These are phyloP conservation scores for Rhamnusium bicolor DNA, from an alignment of 2,888 invertebrate species.

Conservation along the genomic window DNA sequence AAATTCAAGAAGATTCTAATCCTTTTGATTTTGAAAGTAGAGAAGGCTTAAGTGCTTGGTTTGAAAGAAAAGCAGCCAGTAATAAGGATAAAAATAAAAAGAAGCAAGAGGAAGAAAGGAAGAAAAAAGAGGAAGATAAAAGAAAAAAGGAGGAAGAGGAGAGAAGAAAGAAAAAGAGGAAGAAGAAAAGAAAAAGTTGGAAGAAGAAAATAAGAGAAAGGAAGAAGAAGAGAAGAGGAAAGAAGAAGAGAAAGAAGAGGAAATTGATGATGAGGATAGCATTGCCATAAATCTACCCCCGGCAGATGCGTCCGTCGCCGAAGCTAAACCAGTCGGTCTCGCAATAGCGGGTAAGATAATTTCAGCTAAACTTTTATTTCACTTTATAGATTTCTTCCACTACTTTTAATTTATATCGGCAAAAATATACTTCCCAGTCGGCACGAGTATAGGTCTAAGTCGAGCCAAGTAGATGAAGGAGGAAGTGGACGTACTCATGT, in stretches of 20 bases:
- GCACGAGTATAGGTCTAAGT: too few species aligned
- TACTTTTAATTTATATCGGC: too few species aligned
- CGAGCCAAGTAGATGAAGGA: too few species aligned
- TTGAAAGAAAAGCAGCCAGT: constrained; percentile 59
- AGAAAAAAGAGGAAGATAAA: constrained; percentile 44
- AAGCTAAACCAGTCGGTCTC: constrained; percentile 82
- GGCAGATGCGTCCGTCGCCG: constrained; percentile 79
- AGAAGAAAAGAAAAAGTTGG: constrained; percentile 52
- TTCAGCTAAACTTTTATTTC: too few species aligned
- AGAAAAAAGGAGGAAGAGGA: constrained; percentile 56
- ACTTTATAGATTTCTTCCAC: too few species aligned
- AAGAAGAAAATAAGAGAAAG: constrained; percentile 60
- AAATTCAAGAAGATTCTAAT: constrained; percentile 61
- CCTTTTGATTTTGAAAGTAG: constrained; percentile 58
- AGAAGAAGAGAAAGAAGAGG: constrained; percentile 64
- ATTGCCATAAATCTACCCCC: constrained; percentile 73
- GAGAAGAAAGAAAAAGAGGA: constrained; percentile 53
- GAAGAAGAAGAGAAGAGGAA: constrained; percentile 53
- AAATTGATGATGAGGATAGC: constrained; percentile 68
- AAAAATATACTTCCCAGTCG: too few species aligned
- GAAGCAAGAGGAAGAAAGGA: constrained; percentile 55
- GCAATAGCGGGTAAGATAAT: constrained; percentile 68
- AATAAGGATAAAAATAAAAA: constrained; percentile 45
- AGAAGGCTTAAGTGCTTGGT: constrained; percentile 65
- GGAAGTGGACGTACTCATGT: too few species aligned